Base-by-base conservation (phyloP, 1,140 invertebrate genomes). In the Calycopis cecrops region DNA sequence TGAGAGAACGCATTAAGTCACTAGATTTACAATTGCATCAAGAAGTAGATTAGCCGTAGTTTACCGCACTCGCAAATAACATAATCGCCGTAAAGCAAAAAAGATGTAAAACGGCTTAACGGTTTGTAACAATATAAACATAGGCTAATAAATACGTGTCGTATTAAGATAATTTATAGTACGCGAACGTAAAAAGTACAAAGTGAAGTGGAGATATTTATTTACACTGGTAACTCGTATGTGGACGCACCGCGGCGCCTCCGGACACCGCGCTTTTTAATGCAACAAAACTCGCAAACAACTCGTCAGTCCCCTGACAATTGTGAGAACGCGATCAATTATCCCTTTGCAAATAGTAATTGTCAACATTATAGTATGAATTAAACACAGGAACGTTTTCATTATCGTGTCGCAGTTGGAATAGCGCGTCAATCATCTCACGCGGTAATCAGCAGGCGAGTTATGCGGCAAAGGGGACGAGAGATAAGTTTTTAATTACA, bases 301-400 rank as follows among this genome's bases (percentile, higher is more conserved):
- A 76, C 76, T 81, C 78, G 71, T 83, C 79, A 73, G 62, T 59
- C 50, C 47, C 47, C 69, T 81, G 83, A 85, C 83, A 79, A 85
- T 86, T 86, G 83, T 86, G 83, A 85, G 83, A 86, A 84, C 79
- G 60, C 78, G 80, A 83, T 83, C 83, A 86, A 85, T 86, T 86
- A 85, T 83, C 70, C 62, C 68, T 69, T 57, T 66, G 76, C 70
- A 85, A 82, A 83, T 86, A 83, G 75, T 82, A 80, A 86, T 82
- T 77, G 83, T 82, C 74, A 76, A 83, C 76, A 80, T 75, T 73
- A 76, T 75, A 68, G 62, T 69, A 74, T 63, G 70, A 77, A 78
- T 75, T 74, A 76, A 81, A 69, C 72, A 69, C 51, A 57, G 57
- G 69, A 77, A 80, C 77, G 71, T 83, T 80, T 84, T 76, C 78